These are phyloP conservation scores for Lepisosteus osseus DNA, from an alignment of 2,113 vertebrate species.

Conservation along the genomic window DNA sequence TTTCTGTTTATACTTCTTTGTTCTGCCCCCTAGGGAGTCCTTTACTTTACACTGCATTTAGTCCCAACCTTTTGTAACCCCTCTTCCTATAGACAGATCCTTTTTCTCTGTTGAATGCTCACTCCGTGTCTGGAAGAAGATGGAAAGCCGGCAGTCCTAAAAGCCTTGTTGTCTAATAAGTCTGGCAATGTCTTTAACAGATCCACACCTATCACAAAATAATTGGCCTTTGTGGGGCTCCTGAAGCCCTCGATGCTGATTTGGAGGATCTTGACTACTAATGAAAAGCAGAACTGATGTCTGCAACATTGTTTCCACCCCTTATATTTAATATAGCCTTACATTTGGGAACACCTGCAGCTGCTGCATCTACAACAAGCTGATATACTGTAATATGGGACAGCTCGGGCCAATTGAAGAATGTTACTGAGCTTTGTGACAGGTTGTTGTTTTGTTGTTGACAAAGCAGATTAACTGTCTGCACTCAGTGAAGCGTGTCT, in stretches of 20 bases:
- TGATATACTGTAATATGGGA: slow-evolving; percentile 69
- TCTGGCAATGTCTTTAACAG: slow-evolving; percentile 57
- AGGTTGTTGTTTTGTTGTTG: not conserved
- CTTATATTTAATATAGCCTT: slow-evolving; percentile 73
- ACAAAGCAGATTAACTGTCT: not conserved
- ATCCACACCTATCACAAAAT: slow-evolving; percentile 72
- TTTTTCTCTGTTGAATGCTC: slow-evolving; percentile 70
- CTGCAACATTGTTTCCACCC: slow-evolving; percentile 72
- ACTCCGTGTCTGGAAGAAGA: slow-evolving; percentile 76
- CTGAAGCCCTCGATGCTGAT: slow-evolving; percentile 67
- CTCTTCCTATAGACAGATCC: slow-evolving; percentile 64
- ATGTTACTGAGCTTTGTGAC: not conserved
- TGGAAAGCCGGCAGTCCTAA: slow-evolving; percentile 63
- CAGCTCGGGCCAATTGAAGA: not conserved
- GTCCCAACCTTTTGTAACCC: slow-evolving; percentile 69
- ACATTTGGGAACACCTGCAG: slow-evolving; percentile 78
- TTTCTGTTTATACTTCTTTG: slow-evolving; percentile 80
- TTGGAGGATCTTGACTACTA: slow-evolving; percentile 76
- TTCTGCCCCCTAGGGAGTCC: slow-evolving; percentile 70
- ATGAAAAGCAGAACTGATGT: slow-evolving; percentile 75
- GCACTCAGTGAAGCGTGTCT: not conserved
- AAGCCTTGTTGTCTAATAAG: slow-evolving; percentile 21
- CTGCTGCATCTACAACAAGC: slow-evolving; percentile 64
- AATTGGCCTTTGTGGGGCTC: slow-evolving; percentile 67
- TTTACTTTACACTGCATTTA: slow-evolving; percentile 73